phyloP scores from a whole-genome alignment of 2,888 invertebrate species.

The Drosophila monieri region DNA sequence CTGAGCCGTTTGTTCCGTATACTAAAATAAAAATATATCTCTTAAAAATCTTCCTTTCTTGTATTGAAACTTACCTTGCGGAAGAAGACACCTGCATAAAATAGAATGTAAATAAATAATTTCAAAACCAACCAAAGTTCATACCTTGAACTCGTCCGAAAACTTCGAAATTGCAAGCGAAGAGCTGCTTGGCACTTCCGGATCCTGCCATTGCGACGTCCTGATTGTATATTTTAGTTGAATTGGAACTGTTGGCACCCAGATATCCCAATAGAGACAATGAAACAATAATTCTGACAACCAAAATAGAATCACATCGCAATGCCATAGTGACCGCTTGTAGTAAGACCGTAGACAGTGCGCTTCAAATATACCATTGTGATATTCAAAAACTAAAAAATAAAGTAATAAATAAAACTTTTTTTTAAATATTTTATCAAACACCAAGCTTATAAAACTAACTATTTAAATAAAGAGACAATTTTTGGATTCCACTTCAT shows the following conservation, averaged over 20 bases:
- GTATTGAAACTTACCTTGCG: constrained; percentile 77
- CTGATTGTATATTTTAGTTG: neutral
- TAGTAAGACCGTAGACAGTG: constrained; percentile 9
- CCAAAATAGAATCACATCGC: constrained; percentile 49
- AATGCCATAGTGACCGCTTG: constrained; percentile 56
- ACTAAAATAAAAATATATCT: constrained; percentile 81
- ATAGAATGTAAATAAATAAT: neutral
- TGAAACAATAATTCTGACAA: constrained; percentile 32
- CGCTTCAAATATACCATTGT: constrained; percentile 8
- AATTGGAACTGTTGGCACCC: neutral
- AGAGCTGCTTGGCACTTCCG: constrained; percentile 44
- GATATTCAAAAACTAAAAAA: neutral
- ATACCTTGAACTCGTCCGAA: constrained; percentile 81
- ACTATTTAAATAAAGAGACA: no score
- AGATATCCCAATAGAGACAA: constrained; percentile 9
- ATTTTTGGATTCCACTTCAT: neutral
- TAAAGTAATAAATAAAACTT: neutral
- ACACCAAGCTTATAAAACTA: no score
- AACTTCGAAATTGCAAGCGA: constrained; percentile 74
- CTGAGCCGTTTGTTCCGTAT: constrained; percentile 86
- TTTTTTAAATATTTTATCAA: neutral
- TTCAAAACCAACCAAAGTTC: neutral
- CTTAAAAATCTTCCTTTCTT: neutral
- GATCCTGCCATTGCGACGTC: constrained; percentile 28
- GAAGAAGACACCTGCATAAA: constrained; percentile 81